Evolutionary conservation across 2,113 vertebrate genomes (phyloP), one percentile per base, ranked within the genome.

Genomic region (Dromiciops gliroides): DNA sequence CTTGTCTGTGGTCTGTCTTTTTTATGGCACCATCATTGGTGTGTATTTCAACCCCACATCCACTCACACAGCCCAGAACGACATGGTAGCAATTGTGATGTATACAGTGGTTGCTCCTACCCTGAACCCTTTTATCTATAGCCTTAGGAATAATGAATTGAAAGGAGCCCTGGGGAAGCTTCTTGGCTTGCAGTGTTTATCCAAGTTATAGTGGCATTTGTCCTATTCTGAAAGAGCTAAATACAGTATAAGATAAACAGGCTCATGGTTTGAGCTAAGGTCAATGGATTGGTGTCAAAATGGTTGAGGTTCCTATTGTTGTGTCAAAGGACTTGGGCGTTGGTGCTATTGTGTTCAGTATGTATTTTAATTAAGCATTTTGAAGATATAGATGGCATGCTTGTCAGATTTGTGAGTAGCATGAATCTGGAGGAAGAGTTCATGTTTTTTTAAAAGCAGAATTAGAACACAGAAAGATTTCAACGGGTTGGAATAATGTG

Each of bases 101-200:
- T 95, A 94, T 53, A 92, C 92, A 3, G n/a, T 94, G 23, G 56
- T 96, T 50, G 50, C 93, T 0, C 95, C 95, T 9, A 52, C 48
- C 83, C 89, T 92, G 93, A 96, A 96, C 5, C 93, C 93, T 4
- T 97, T 95, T 26, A 91, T 97, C 53, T 96, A 96, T 19, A 52
- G 96, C 50, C 89, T 97, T n/a, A 37, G 50, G 51, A 97, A 94
- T 47, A 24, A 14, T 23, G 93, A 97, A 1, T 92, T 97, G 44
- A 95, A 96, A 52, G 31, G 19, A 0, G 48, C 95, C 37, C 44
- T 97, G 31, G 9, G 60, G n/a, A 89, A 90, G 47, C 94, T 96
- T 2, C 44, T 97, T 26, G 12, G 51, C 2, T 23, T 24, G 24
- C 53, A 48, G 0, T 44, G 1, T 11, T 75, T 89, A 44, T 89